Conservation (phyloP, 2,797 vertebrate genomes). For the Anisognathus igniventris region DNA sequence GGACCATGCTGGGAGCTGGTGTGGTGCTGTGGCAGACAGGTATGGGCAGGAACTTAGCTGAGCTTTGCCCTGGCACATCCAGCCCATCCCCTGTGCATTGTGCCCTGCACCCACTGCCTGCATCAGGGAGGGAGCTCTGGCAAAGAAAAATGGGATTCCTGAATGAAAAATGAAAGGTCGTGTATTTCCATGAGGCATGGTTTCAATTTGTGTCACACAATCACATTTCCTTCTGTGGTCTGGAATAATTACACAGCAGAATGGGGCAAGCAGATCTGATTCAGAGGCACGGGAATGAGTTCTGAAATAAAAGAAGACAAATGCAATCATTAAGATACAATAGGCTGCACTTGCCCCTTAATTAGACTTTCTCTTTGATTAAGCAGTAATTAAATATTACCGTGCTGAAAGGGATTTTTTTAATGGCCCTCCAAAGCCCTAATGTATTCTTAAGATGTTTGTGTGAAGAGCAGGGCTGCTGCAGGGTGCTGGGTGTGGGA, state of each 20-base stretch:
- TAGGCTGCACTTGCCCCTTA: constrained; percentile 57
- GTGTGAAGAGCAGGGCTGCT: background rate
- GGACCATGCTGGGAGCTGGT: background rate
- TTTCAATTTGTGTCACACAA: constrained; percentile 51
- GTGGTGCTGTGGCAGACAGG: background rate
- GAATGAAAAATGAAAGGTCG: background rate
- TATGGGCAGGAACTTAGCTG: background rate
- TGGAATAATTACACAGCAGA: constrained; percentile 49
- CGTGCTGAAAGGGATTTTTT: constrained; percentile 7
- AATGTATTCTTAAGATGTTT: constrained; percentile 11
- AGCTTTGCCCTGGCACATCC: background rate
- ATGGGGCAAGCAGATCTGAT: constrained; percentile 35
- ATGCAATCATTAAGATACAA: constrained; percentile 57
- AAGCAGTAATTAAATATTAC: constrained; percentile 68
- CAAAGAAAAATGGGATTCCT: background rate
- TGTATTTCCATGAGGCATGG: background rate
- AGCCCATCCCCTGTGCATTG: background rate
- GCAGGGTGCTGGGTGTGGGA: background rate
- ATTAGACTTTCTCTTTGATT: constrained; percentile 67
- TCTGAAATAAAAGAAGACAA: constrained; percentile 64
- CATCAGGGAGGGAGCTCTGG: background rate
- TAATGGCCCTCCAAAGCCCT: background rate
- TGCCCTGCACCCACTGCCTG: background rate
- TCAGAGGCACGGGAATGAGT: constrained; percentile 22
- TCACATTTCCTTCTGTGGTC: constrained; percentile 39